Conservation (phyloP, 53 echinoderm and acorn worm species). For the Echinarachnius parma region DNA sequence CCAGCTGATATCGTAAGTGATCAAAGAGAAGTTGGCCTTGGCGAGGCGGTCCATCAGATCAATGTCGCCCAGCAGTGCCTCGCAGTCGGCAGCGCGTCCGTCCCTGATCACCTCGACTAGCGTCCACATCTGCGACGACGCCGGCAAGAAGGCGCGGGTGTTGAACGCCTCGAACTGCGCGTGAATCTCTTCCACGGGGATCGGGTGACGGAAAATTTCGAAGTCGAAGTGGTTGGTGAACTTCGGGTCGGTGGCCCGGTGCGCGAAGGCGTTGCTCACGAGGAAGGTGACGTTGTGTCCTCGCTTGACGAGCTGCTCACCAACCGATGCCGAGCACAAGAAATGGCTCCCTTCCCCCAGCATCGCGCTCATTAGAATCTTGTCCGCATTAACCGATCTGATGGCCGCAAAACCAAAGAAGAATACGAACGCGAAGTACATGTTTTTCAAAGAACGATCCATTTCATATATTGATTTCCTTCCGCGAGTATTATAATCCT, state of each 20-base stretch:
- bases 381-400: too few species aligned
- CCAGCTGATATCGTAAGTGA: slow-evolving; percentile 31
- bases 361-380: slow-evolving; percentile 48
- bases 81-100: slow-evolving; percentile 32
- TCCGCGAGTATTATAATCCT: too few species aligned
- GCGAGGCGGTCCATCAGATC: slow-evolving; percentile 39
- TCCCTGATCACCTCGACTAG: slow-evolving; percentile 17
- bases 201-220: slow-evolving; percentile 38
- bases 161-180: slow-evolving; percentile 34
- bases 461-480: too few species aligned
- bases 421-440: too few species aligned
- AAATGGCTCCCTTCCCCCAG: slow-evolving; percentile 54
- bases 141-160: slow-evolving; percentile 25
- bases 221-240: slow-evolving; percentile 28
- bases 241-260: slow-evolving; percentile 21
- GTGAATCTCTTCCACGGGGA: slow-evolving; percentile 31
- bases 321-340: slow-evolving; percentile 33
- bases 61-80: slow-evolving; percentile 15
- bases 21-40: slow-evolving; percentile 18
- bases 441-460: too few species aligned
- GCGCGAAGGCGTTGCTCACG: slow-evolving; percentile 28
- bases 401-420: too few species aligned
- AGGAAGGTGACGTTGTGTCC: slow-evolving; percentile 59
- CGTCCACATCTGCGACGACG: slow-evolving; percentile 21
- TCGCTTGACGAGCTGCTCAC: slow-evolving; percentile 19